phyloP scores from a whole-genome alignment of 2,888 invertebrate genomes.

The Osmoderma eremita region DNA sequence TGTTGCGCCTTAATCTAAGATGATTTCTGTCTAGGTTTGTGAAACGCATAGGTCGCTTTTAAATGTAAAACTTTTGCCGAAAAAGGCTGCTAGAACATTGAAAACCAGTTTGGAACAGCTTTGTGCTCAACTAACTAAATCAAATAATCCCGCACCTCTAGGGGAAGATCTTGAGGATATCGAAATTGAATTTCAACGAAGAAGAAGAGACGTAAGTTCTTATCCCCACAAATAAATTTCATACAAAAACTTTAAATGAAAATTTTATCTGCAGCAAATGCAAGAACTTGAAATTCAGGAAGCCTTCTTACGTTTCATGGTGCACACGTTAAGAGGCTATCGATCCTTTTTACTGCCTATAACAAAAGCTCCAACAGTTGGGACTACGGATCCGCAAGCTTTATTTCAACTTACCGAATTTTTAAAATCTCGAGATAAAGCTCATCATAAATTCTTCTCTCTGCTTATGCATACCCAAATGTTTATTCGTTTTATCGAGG shows the following conservation, averaged over 20 bases:
- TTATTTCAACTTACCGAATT: slow-evolving; percentile 94
- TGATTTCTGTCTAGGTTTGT: slow-evolving; percentile 69
- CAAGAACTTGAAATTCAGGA: slow-evolving; percentile 96
- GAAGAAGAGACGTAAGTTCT: slow-evolving; percentile 77
- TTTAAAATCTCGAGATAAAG: slow-evolving; percentile 87
- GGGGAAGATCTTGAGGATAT: slow-evolving; percentile 61
- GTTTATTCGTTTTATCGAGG: slow-evolving; percentile 98
- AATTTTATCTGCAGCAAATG: slow-evolving; percentile 69
- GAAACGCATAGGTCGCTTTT: slow-evolving; percentile 84
- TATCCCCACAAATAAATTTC: too few relatives aligned
- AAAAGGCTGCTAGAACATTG: slow-evolving; percentile 85
- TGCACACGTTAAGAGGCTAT: slow-evolving; percentile 90
- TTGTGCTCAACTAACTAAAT: slow-evolving; percentile 71
- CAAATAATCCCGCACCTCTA: slow-evolving; percentile 37
- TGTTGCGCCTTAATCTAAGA: background rate
- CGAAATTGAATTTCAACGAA: slow-evolving; percentile 84
- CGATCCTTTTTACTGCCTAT: slow-evolving; percentile 89
- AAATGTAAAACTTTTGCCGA: slow-evolving; percentile 83
- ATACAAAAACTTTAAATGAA: too few relatives aligned
- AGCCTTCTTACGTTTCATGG: slow-evolving; percentile 96
- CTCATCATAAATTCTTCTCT: slow-evolving; percentile 88
- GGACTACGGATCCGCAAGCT: slow-evolving; percentile 94
- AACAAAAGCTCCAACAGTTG: slow-evolving; percentile 90
- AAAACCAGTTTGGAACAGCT: slow-evolving; percentile 81
- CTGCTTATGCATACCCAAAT: slow-evolving; percentile 93